These are phyloP conservation scores for Eristalis pertinax DNA, from an alignment of 2,888 invertebrate genomes.

Conservation along the genomic window DNA sequence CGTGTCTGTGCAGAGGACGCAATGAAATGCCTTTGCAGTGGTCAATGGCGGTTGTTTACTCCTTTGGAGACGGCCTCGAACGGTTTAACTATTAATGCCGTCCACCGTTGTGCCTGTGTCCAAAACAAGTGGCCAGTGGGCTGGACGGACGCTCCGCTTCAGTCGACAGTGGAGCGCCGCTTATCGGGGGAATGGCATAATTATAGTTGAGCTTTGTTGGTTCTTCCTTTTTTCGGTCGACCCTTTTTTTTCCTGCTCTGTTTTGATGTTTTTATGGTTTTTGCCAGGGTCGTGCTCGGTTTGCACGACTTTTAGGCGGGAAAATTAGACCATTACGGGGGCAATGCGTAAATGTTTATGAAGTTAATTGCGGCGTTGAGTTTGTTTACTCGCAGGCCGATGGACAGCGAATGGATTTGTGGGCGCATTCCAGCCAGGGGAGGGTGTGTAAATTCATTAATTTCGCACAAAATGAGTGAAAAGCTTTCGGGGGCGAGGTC, in stretches of 20 bases:
- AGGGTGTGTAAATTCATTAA: background rate
- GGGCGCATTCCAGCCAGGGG: background rate
- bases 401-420: conserved; percentile 1
- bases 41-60: conserved; percentile 52
- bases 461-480: background rate
- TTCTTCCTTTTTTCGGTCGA: background rate
- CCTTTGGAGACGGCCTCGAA: conserved; percentile 21
- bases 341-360: conserved; percentile 40
- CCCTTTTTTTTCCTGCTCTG: background rate
- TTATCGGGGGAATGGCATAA: conserved; percentile 27
- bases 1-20: conserved; percentile 5
- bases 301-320: conserved; percentile 22
- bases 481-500: background rate
- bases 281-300: conserved; percentile 1
- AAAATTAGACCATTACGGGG: conserved; percentile 23
- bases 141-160: background rate
- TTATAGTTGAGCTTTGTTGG: conserved; percentile 21
- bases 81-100: conserved; percentile 20
- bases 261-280: background rate
- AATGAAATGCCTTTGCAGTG: conserved; percentile 49
- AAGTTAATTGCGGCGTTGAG: conserved; percentile 28
- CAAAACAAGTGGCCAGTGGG: background rate
- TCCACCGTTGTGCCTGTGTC: background rate
- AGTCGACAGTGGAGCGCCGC: background rate
- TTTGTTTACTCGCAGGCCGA: conserved; percentile 19